Conservation (phyloP, 2,113 vertebrate species). For the Eurystomus gularis region DNA sequence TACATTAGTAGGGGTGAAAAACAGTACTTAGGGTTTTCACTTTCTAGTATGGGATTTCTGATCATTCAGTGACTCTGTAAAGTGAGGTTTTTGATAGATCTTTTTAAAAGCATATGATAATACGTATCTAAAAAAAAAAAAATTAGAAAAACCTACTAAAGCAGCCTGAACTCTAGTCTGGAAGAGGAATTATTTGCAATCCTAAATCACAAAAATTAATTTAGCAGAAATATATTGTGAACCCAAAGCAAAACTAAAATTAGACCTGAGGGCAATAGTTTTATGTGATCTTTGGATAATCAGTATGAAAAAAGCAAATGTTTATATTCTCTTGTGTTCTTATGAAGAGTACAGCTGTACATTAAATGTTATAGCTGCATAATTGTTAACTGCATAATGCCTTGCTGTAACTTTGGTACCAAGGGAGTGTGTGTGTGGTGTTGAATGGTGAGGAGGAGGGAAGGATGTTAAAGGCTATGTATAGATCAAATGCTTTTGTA, state of each 20-base stretch:
- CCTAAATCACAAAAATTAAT: too few relatives aligned
- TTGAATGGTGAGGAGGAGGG: constrained; percentile 11
- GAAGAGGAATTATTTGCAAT: too few relatives aligned
- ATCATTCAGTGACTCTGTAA: not conserved
- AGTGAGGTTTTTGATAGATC: not conserved
- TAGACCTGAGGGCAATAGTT: not conserved
- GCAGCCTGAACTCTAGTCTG: not conserved
- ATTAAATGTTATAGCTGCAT: constrained; percentile 33
- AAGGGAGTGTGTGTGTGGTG: not conserved
- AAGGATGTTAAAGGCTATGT: not conserved
- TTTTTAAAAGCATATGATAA: not conserved
- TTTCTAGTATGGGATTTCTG: not conserved
- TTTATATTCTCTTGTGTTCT: constrained; percentile 18
- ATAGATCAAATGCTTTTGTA: constrained; percentile 15
- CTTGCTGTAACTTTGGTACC: constrained; percentile 42
- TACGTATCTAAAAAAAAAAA: not conserved
- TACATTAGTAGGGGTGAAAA: not conserved
- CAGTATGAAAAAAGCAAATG: not conserved
- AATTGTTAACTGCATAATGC: constrained; percentile 53
- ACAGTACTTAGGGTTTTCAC: not conserved
- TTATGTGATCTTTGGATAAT: not conserved
- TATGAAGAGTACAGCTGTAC: constrained; percentile 42
- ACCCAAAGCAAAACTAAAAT: not conserved
- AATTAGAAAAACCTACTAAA: not conserved
- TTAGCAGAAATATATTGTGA: not conserved